Evolutionary conservation across 1,140 invertebrate genomes (phyloP).

Genomic region (Diorhabda elongata): DNA sequence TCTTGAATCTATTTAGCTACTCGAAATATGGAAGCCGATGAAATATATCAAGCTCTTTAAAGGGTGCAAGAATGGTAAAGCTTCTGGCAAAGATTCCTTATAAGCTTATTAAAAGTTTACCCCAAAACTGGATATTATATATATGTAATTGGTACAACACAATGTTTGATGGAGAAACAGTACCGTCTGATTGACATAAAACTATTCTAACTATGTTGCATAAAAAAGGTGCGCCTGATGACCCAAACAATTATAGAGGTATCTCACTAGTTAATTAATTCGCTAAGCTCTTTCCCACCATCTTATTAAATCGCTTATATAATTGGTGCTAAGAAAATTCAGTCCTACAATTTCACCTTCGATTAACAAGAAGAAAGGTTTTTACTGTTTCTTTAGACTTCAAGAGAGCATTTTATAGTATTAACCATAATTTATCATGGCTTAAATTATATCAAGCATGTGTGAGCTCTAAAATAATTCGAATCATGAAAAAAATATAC

Average conservation of each 20-base stretch:
- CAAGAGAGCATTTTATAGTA: too few relatives aligned
- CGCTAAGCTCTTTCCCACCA: not conserved
- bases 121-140: not conserved
- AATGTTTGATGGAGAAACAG: not conserved
- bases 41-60: not conserved
- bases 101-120: not conserved
- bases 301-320: not conserved
- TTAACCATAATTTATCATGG: too few relatives aligned
- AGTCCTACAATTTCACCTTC: not conserved
- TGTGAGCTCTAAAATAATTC: too few relatives aligned
- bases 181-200: not conserved
- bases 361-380: too few relatives aligned
- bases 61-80: not conserved
- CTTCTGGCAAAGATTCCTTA: not conserved
- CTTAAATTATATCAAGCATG: too few relatives aligned
- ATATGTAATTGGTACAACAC: not conserved
- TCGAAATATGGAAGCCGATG: too few relatives aligned
- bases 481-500: too few relatives aligned
- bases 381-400: too few relatives aligned
- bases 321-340: not conserved
- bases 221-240: not conserved
- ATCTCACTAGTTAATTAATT: not conserved
- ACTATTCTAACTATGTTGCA: constrained; percentile 1
- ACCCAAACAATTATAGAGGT: not conserved
- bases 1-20: too few relatives aligned